Conservation (phyloP, 2,797 vertebrate species). For the Myotis vivesi region DNA sequence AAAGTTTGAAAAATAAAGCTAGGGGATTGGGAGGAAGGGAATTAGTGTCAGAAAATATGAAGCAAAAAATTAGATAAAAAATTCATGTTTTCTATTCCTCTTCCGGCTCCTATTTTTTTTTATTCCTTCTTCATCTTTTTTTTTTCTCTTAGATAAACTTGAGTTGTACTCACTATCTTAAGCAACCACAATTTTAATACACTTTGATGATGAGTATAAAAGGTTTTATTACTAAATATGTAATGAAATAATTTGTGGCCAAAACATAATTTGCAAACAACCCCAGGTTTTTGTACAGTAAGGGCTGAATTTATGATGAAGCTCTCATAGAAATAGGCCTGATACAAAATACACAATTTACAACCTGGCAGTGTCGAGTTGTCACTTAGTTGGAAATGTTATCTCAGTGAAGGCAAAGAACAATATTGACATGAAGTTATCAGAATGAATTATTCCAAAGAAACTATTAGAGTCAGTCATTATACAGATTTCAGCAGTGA, state of each 20-base stretch:
- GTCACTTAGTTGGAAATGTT: background rate
- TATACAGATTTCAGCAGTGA: background rate
- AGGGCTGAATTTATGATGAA: conserved; percentile 1
- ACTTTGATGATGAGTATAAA: background rate
- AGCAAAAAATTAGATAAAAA: background rate
- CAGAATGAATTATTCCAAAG: background rate
- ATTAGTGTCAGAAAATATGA: background rate
- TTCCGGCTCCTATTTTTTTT: background rate
- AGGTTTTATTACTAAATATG: background rate
- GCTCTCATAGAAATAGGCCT: background rate
- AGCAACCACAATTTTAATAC: background rate
- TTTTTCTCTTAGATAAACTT: background rate
- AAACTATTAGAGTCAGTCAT: background rate
- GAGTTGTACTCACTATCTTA: background rate
- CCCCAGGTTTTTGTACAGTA: background rate
- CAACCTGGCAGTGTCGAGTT: background rate
- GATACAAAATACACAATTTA: background rate
- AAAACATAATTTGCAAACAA: background rate
- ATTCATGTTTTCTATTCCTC: background rate
- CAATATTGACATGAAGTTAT: conserved; percentile 35
- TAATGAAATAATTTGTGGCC: background rate
- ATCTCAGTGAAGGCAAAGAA: background rate
- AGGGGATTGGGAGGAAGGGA: background rate
- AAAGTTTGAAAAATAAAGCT: background rate
- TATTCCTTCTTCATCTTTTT: background rate